phyloP scores from a whole-genome alignment of 2,888 invertebrate genomes.

The Rhaphigaster nebulosa region DNA sequence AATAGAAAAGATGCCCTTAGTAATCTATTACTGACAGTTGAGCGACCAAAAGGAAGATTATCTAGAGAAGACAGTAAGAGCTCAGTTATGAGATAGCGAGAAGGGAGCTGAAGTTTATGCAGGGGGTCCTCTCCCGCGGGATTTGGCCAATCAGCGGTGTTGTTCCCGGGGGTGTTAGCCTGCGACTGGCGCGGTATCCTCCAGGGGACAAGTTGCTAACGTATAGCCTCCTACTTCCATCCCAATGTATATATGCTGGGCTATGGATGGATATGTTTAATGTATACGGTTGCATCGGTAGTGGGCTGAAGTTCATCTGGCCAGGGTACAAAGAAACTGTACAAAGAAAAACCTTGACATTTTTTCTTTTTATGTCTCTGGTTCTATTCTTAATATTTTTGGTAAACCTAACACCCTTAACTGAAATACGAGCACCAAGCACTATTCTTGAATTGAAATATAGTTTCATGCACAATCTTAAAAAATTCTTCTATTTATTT shows the following conservation, averaged over 20 bases:
- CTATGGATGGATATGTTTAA: background rate
- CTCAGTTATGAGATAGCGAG: constrained; percentile 9
- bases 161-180: background rate
- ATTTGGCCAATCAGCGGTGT: constrained; percentile 29
- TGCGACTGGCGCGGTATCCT: background rate
- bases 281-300: background rate
- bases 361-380: too few species aligned
- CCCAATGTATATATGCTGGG: background rate
- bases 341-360: too few species aligned
- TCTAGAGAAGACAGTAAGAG: background rate
- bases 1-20: background rate
- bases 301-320: background rate
- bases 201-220: background rate
- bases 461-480: too few species aligned
- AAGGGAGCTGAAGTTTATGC: background rate
- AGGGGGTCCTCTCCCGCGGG: background rate
- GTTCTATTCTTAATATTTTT: too few species aligned
- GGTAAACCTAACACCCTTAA: too few species aligned
- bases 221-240: background rate
- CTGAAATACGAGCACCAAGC: too few species aligned
- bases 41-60: background rate
- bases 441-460: too few species aligned
- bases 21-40: background rate
- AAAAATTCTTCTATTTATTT: too few species aligned
- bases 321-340: too few species aligned